phyloP scores from a whole-genome alignment of 1,140 invertebrate species.

The Neotoxoptera formosana region DNA sequence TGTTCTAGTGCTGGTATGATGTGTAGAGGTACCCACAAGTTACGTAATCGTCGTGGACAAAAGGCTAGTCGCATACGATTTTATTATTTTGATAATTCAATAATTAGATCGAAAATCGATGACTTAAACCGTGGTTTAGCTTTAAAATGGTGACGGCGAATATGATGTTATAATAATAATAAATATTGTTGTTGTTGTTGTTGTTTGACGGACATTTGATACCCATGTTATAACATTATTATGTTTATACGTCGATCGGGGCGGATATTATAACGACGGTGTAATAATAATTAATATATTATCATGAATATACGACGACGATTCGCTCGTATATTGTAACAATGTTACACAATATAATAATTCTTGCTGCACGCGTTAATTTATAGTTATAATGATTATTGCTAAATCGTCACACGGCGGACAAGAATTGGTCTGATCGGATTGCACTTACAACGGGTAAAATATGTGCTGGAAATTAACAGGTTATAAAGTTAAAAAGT shows the following conservation, averaged over 20 bases:
- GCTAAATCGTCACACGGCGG: background rate
- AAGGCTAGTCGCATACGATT: background rate
- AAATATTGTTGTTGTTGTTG: background rate
- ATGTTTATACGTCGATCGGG: background rate
- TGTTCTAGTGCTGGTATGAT: background rate
- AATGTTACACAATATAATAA: background rate
- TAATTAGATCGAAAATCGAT: background rate
- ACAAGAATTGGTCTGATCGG: background rate
- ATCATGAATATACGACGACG: background rate
- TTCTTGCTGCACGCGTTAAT: background rate
- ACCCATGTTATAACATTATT: background rate
- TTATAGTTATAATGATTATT: background rate
- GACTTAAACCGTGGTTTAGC: background rate
- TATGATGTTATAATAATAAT: background rate
- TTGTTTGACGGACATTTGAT: too few species aligned
- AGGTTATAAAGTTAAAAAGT: background rate
- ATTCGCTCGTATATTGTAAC: background rate
- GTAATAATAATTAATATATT: background rate
- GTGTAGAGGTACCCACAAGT: background rate
- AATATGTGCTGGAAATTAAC: too few species aligned
- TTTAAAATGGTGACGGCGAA: background rate
- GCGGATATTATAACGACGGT: background rate
- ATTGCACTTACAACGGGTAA: too few species aligned
- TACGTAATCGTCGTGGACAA: background rate
- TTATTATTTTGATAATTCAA: background rate